Conservation (phyloP, 2,797 vertebrate genomes). For the Macrochelys suwanniensis region DNA sequence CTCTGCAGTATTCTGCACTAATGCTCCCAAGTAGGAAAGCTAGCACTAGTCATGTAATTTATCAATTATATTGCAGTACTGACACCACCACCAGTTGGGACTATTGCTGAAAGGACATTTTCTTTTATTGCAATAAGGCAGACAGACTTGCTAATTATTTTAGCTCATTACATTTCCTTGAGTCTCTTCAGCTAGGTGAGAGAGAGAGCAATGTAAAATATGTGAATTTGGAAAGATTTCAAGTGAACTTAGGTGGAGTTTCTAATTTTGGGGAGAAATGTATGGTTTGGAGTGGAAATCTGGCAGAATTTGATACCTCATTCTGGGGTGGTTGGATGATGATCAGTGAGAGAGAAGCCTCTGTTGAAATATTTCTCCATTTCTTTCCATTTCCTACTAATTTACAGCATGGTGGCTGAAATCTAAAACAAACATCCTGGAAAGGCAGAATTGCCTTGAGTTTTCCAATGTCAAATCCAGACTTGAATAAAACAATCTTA, state of each 20-base stretch:
- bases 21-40: background rate
- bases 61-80: background rate
- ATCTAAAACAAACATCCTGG: background rate
- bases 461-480: background rate
- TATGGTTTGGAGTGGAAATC: background rate
- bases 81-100: background rate
- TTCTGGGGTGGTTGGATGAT: background rate
- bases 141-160: background rate
- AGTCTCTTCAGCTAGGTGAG: background rate
- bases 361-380: background rate
- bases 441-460: background rate
- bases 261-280: background rate
- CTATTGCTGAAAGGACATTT: background rate
- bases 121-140: background rate
- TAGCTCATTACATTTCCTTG: background rate
- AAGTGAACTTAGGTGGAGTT: background rate
- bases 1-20: background rate
- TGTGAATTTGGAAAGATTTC: background rate
- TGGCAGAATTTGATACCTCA: background rate
- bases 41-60: background rate
- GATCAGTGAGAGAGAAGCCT: background rate
- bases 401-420: background rate
- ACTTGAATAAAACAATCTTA: background rate
- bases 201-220: background rate
- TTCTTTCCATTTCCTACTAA: background rate